A percentile compares a stretch with the other conserved stretches of the same genome.
phyloP scores from a whole-genome alignment of 2,888 invertebrate species.

The Folsomia manolachei region DNA sequence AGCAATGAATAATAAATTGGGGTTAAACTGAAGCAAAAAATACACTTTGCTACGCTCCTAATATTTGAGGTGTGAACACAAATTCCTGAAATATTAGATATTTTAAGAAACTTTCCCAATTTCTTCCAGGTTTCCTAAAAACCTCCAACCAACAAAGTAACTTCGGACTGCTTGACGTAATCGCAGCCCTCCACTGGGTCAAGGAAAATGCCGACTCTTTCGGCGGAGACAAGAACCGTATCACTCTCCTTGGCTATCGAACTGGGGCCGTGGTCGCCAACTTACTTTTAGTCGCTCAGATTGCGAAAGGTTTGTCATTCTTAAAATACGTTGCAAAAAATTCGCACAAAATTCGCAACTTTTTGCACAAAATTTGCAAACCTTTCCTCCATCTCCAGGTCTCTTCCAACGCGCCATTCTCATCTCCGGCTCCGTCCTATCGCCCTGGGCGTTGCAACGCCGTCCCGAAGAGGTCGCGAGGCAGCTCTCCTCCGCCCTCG shows the following conservation, averaged over 20 bases:
- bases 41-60: too few species aligned
- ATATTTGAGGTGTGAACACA: too few species aligned
- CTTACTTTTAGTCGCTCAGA: constrained; percentile 91
- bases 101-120: too few species aligned
- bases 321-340: constrained; percentile 2
- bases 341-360: too few species aligned
- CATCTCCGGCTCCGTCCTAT: constrained; percentile 80
- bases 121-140: constrained; percentile 75
- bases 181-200: constrained; percentile 95
- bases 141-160: constrained; percentile 88
- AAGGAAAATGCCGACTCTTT: constrained; percentile 91
- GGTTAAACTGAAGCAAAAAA: too few species aligned
- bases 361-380: too few species aligned
- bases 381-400: constrained; percentile 57
- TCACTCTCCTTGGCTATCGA: constrained; percentile 93
- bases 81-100: too few species aligned
- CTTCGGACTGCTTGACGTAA: constrained; percentile 86
- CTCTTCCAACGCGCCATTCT: constrained; percentile 83
- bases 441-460: constrained; percentile 85
- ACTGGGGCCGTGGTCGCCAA: constrained; percentile 96
- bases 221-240: constrained; percentile 88
- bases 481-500: constrained; percentile 48
- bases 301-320: constrained; percentile 73
- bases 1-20: too few species aligned
- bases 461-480: constrained; percentile 53